Conservation (phyloP, 2,113 vertebrate species). For the Heptranchias perlo region DNA sequence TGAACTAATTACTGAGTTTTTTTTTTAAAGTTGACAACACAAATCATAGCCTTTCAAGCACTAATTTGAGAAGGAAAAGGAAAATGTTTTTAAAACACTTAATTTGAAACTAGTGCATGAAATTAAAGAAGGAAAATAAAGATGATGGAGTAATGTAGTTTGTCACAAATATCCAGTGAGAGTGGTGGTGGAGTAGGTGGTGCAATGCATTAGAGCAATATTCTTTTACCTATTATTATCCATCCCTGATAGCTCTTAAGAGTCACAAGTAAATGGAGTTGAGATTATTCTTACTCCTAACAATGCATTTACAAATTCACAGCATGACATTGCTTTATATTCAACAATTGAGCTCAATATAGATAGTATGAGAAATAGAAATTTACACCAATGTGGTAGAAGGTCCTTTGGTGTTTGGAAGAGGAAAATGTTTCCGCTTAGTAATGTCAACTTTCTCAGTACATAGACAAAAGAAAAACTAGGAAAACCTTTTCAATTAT, state of each 20-base stretch:
- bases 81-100: neutral
- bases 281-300: neutral
- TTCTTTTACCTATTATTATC: neutral
- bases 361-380: neutral
- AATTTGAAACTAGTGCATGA: neutral
- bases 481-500: neutral
- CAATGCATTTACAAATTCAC: neutral
- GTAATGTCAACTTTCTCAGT: neutral
- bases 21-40: neutral
- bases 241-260: slow-evolving; percentile 2
- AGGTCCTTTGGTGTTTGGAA: neutral
- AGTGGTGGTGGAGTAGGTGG: neutral
- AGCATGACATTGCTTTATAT: neutral
- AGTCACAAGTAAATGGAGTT: neutral
- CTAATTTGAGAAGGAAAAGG: neutral
- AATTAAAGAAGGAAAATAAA: neutral
- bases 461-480: neutral
- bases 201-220: neutral
- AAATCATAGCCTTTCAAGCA: neutral
- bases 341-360: neutral
- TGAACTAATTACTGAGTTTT: neutral
- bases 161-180: neutral
- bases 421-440: neutral
- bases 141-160: neutral
- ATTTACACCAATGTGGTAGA: neutral